These are phyloP conservation scores for Lagocephalus sceleratus DNA, from an alignment of 2,797 vertebrate genomes.

Conservation along the genomic window DNA sequence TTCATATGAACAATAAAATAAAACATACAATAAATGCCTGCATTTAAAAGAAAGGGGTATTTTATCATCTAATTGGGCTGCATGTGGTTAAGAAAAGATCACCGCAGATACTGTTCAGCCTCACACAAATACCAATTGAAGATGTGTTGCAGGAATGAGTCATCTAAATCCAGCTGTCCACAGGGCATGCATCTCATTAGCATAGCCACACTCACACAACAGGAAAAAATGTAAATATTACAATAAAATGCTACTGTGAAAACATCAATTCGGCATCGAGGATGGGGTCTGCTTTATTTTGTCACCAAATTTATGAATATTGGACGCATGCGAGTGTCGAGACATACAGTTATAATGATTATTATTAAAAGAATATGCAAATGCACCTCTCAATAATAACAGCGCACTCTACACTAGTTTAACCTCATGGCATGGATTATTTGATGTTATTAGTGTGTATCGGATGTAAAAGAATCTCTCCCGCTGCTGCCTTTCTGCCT, in stretches of 20 bases:
- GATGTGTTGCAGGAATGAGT: conserved; percentile 82
- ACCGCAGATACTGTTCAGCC: conserved; percentile 69
- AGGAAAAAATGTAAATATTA: conserved; percentile 81
- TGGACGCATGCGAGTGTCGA: conserved; percentile 42
- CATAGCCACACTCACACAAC: conserved; percentile 75
- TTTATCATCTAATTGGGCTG: conserved; percentile 49
- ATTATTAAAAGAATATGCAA: conserved; percentile 62
- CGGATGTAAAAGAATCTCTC: conserved; percentile 41
- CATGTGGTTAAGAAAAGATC: conserved; percentile 62
- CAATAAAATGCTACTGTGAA: conserved; percentile 75
- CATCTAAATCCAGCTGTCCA: conserved; percentile 81
- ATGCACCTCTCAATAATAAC: conserved; percentile 39
- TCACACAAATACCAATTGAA: conserved; percentile 74
- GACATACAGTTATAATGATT: conserved; percentile 48
- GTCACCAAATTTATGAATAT: conserved; percentile 58
- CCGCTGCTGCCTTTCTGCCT: conserved; percentile 1
- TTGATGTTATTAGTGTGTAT: conserved; percentile 36
- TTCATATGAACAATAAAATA: conserved; percentile 1
- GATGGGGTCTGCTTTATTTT: conserved; percentile 56
- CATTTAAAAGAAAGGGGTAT: conserved; percentile 17
- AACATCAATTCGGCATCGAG: conserved; percentile 60
- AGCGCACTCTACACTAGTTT: conserved; percentile 11
- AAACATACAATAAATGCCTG: neutral
- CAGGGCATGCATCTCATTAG: conserved; percentile 80
- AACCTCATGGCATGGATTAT: conserved; percentile 12